phyloP scores from a whole-genome alignment of 2,797 vertebrate genomes.

The Dromococcyx pavoninus region DNA sequence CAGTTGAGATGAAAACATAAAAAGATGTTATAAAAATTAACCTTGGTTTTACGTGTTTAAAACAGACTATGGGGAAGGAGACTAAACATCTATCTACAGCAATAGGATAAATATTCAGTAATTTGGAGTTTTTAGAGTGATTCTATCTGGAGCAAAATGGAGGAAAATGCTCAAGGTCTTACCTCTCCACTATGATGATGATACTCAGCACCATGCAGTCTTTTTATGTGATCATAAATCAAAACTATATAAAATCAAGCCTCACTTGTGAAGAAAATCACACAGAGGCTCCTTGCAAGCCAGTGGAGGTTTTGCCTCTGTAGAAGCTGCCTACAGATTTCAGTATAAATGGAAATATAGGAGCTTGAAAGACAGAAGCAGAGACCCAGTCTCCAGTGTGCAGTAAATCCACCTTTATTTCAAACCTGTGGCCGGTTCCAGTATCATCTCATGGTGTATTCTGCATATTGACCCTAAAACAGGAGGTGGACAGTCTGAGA shows the following conservation, averaged over 20 bases:
- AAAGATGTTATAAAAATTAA: not conserved
- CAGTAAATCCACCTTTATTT: not conserved
- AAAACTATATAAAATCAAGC: not conserved
- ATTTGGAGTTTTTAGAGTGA: not conserved
- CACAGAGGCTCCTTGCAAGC: not conserved
- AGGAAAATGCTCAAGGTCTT: not conserved
- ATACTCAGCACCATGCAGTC: rapidly evolving
- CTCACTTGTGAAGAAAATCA: not conserved
- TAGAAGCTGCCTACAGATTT: not conserved
- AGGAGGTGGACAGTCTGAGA: not conserved
- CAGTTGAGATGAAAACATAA: not conserved
- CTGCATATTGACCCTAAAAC: not conserved
- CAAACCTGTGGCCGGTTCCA: not conserved
- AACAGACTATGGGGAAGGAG: not conserved
- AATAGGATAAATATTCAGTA: not conserved
- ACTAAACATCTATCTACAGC: not conserved
- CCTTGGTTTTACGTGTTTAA: not conserved
- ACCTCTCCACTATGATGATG: not conserved
- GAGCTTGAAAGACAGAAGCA: not conserved
- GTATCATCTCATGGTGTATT: not conserved
- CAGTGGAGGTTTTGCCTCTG: not conserved
- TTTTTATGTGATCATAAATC: not conserved
- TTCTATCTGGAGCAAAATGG: not conserved
- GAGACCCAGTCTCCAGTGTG: not conserved
- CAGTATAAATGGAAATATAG: not conserved